These are phyloP conservation scores for Scalopus aquaticus DNA, from an alignment of 2,113 vertebrate species.

Conservation along the genomic window DNA sequence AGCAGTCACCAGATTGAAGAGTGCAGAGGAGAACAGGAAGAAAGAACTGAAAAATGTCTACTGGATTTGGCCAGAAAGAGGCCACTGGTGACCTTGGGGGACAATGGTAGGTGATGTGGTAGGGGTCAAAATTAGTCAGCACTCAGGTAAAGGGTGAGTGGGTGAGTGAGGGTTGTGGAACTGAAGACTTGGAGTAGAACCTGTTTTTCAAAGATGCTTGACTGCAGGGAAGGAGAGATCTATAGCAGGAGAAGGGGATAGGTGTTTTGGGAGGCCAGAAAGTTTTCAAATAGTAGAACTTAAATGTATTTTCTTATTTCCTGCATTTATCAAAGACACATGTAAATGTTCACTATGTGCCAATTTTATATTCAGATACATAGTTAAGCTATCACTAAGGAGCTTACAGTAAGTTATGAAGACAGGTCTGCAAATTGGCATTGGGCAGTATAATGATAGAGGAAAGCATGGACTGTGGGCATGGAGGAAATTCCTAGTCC, in stretches of 20 bases:
- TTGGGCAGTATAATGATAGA: not conserved
- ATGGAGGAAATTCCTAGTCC: not conserved
- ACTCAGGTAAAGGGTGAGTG: not conserved
- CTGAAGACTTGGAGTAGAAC: not conserved
- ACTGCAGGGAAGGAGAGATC: not conserved
- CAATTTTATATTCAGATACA: not conserved
- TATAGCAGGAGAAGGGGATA: not conserved
- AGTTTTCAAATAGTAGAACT: conserved; percentile 11
- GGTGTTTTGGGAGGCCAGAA: not conserved
- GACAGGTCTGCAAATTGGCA: not conserved
- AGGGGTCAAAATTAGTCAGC: not conserved
- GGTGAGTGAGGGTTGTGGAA: not conserved
- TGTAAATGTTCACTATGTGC: not conserved
- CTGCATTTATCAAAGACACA: conserved; percentile 29
- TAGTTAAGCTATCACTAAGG: not conserved
- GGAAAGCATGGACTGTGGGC: not conserved
- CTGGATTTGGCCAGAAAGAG: not conserved
- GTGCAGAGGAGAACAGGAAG: not conserved
- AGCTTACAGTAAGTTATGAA: conserved; percentile 11
- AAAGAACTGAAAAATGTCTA: not conserved
- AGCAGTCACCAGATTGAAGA: not conserved
- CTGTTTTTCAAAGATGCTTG: not conserved
- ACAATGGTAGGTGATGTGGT: not conserved
- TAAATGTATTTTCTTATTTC: conserved; percentile 33
- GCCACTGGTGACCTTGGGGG: not conserved